Evolutionary conservation across 92 coral and sea anemone genomes (phyloP), one percentile per base, ranked within the genome.

Genomic region (Zoanthus sansibaricus): DNA sequence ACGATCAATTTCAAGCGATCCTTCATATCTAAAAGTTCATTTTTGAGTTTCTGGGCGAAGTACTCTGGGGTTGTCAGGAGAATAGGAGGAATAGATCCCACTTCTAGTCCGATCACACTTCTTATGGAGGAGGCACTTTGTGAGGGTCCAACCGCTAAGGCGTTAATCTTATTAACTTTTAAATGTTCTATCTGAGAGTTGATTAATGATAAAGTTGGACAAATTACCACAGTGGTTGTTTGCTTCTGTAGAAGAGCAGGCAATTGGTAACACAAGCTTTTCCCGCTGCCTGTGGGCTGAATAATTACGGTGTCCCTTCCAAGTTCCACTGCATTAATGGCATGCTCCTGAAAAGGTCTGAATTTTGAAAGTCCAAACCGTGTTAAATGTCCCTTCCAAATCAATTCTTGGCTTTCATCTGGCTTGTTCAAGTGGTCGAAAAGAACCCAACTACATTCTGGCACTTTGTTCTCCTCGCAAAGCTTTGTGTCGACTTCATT

Each of bases 311-410:
- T 79, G 32, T 86, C 84, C 10, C 72, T 86, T 42, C 54, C 71
- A 45, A 49, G 33, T 55, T 86, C 88, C 48, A 86, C 13, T 70
- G 88, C 82, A 75, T 72, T 72, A 74, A 70, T 70, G 14, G 82
- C 84, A 18, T 61, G 17, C 15, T 25, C 20, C 25, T 75, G 85
- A 51, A 86, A 72, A 8, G 54, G 46, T 0, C 62, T 31, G 14
- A 86, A 66, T 4, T 71, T 25, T 30, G 73, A 48, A 7, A 75
- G 25, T 2, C 84, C 89, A 47, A 86, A 86, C 56, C 18, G 56
- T 3, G 89, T 86, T 44, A 86, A 66, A 64, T 86, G 84, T 13
- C 89, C 89, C 46, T 86, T 86, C 89, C 89, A 86, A 58, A 86
- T 9, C 59, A 86, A 15, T 51, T 20, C 30, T 51, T 76, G 64